phyloP scores from a whole-genome alignment of 2,113 vertebrate species.

The Cryptotis parvus region DNA sequence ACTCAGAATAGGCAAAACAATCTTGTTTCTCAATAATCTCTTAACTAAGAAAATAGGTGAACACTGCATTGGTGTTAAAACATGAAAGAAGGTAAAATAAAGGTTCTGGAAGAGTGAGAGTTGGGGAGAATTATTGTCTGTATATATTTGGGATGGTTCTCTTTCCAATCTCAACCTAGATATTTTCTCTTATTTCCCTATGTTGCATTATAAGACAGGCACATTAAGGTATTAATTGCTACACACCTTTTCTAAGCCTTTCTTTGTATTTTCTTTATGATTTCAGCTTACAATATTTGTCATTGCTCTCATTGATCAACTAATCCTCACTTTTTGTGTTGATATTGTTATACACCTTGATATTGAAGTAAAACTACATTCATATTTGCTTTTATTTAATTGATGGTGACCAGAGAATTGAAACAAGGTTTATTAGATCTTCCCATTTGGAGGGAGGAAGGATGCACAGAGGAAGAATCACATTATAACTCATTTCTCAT shows the following conservation, averaged over 20 bases:
- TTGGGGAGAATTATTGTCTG: no score
- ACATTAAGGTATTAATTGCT: rapidly evolving
- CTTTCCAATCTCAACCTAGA: no score
- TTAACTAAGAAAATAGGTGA: no score
- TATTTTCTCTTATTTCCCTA: no score
- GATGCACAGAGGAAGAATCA: neutral
- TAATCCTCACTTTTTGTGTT: no score
- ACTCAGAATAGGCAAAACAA: no score
- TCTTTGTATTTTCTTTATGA: neutral
- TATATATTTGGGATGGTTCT: no score
- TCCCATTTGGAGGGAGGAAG: neutral
- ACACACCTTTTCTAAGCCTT: neutral
- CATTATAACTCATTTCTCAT: neutral
- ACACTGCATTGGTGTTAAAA: no score
- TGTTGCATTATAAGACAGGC: neutral
- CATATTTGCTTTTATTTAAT: neutral
- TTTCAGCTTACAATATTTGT: neutral
- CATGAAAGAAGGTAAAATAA: no score
- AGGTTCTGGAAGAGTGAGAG: no score
- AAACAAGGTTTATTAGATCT: neutral
- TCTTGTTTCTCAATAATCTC: no score
- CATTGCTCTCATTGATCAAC: neutral
- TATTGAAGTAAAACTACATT: no score
- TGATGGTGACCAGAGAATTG: neutral
- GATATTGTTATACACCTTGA: neutral